Evolutionary conservation across 2,797 vertebrate species (phyloP), one percentile per base, ranked within the genome.

Genomic region (Cossypha polioptera): DNA sequence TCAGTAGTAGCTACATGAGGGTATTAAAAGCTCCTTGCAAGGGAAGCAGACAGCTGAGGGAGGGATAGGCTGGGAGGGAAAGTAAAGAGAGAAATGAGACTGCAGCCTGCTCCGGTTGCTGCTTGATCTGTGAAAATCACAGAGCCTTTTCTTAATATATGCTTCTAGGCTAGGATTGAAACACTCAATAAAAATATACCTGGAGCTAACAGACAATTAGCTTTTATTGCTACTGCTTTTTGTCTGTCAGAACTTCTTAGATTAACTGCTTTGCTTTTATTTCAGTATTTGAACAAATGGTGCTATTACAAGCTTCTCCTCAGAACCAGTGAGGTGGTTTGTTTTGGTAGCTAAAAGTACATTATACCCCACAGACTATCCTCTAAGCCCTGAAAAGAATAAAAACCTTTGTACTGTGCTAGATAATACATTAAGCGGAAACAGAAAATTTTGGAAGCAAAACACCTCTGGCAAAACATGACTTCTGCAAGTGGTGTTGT

Each of bases 121-220:
- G 66, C 76, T 81, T 86, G 81, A 93, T 94, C 85, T 92, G 69
- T 69, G 79, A 84, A 86, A 90, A 81, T 48, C 81, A 9, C 13
- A 77, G 66, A 88, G 62, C 36, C 47, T 90, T 85, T 92, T 83
- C 66, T 68, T 94, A 94, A 94, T 81, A 83, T 72, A 88, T 72
- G 58, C 66, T 94, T 94, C 89, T 84, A 94, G 79, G 36, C 66
- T 88, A 53, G 66, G 58, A 96, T 59, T 96, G 89, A 94, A 95
- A 88, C 68, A 90, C 93, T 96, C 93, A 81, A 68, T 94, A 95
- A 94, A 96, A 96, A 82, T 92, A 93, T 63, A 96, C 93, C 94
- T 95, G 86, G 51, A 95, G 88, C 93, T 95, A 96, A 86, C 92
- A 96, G 94, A 95, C 94, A 95, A 93, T 95, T 96, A 95, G 94